phyloP scores from a whole-genome alignment of 2,888 invertebrate species.

The Noctua janthe region DNA sequence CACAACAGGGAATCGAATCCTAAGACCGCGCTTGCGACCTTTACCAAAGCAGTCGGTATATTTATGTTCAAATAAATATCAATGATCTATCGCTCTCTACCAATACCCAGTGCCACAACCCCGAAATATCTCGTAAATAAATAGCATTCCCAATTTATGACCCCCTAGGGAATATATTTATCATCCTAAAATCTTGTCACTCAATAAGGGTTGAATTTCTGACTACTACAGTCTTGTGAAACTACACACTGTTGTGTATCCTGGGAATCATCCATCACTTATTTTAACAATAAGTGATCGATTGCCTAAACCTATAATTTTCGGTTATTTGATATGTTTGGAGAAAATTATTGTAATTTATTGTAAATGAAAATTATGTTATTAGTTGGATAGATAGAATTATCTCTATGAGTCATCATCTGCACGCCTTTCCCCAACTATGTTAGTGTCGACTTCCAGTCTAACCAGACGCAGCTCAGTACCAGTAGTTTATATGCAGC shows the following conservation, averaged over 20 bases:
- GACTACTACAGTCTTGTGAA: slow-evolving; percentile 20
- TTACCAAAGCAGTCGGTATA: not conserved
- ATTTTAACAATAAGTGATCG: too few relatives aligned
- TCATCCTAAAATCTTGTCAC: slow-evolving; percentile 59
- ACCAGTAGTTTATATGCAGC: not conserved
- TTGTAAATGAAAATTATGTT: not conserved
- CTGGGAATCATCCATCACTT: slow-evolving; percentile 63
- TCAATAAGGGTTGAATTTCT: slow-evolving; percentile 36
- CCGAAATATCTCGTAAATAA: slow-evolving; percentile 40
- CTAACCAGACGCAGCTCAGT: too few relatives aligned
- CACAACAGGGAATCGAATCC: not conserved
- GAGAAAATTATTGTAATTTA: not conserved
- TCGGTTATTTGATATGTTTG: slow-evolving; percentile 2
- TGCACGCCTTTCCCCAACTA: too few relatives aligned
- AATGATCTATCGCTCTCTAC: slow-evolving; percentile 20
- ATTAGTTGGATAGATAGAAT: not conserved
- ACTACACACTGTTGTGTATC: slow-evolving; percentile 16
- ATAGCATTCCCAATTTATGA: slow-evolving; percentile 36
- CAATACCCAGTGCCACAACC: not conserved
- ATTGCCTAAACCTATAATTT: slow-evolving; percentile 39
- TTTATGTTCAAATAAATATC: slow-evolving; percentile 38
- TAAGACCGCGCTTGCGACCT: not conserved
- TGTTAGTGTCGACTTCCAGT: too few relatives aligned
- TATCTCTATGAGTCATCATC: not conserved
- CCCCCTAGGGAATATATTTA: slow-evolving; percentile 48